Conservation (phyloP, 2,888 invertebrate genomes). For the Eristalinus sepulchralis region DNA sequence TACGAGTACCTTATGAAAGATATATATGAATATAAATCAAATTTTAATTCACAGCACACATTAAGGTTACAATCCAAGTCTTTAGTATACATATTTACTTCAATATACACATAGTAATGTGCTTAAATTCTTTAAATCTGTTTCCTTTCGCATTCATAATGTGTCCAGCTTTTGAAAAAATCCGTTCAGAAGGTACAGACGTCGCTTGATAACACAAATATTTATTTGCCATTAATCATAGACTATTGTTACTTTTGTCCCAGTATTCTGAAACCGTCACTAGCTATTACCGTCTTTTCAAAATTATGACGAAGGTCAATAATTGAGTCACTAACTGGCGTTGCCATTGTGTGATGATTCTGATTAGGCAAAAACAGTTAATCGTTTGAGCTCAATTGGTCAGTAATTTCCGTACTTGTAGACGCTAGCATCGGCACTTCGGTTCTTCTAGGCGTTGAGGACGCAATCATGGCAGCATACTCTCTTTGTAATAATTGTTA, state of each 20-base stretch:
- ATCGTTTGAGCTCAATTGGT: conserved; percentile 6
- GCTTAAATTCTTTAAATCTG: neutral
- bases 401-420: neutral
- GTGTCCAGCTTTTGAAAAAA: conserved; percentile 14
- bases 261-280: conserved; percentile 17
- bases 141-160: conserved; percentile 3
- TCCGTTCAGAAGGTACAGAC: conserved; percentile 15
- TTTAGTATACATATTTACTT: neutral
- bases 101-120: neutral
- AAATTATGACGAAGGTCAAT: conserved; percentile 34
- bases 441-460: conserved; percentile 1
- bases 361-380: conserved; percentile 6
- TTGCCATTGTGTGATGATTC: conserved; percentile 3
- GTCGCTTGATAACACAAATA: conserved; percentile 26
- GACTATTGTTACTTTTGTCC: conserved; percentile 21
- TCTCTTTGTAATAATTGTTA: conserved; percentile 27
- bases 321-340: conserved; percentile 19
- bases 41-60: neutral
- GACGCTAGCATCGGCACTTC: conserved; percentile 15
- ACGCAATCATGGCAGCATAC: conserved; percentile 29
- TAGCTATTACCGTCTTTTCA: conserved; percentile 26
- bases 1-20: neutral
- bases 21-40: neutral
- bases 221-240: conserved; percentile 13
- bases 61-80: neutral